Conservation (phyloP, 2,888 invertebrate species). For the Miltochrista miniata region DNA sequence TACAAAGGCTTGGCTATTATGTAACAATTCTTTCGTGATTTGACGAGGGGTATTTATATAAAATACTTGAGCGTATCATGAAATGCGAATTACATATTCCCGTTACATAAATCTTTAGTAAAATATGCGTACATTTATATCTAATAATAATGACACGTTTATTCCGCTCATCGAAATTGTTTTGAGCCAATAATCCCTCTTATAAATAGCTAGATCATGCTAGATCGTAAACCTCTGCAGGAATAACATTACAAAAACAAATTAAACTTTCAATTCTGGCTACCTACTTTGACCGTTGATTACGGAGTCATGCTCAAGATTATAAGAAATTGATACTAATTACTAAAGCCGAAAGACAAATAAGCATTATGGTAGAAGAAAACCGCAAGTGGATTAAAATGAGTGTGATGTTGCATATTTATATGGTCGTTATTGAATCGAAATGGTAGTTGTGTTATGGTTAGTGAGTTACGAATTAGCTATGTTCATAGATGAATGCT, state of each 20-base stretch:
- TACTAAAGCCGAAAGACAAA: not conserved
- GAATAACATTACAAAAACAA: conserved; percentile 6
- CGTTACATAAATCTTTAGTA: conserved; percentile 1
- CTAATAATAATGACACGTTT: conserved; percentile 11
- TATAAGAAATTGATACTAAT: not conserved
- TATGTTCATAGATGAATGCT: conserved; percentile 24
- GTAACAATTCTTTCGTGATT: conserved; percentile 12
- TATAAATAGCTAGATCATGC: conserved; percentile 8
- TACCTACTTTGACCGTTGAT: not conserved
- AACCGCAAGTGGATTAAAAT: conserved; percentile 20
- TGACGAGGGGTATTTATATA: conserved; percentile 1
- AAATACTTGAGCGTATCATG: not conserved
- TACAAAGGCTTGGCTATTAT: conserved; percentile 16
- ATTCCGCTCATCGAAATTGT: conserved; percentile 11
- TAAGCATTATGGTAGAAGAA: conserved; percentile 8
- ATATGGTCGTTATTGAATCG: not conserved
- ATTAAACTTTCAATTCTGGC: not conserved
- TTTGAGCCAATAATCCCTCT: conserved; percentile 11
- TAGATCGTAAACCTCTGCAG: conserved; percentile 4
- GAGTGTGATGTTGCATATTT: conserved; percentile 25
- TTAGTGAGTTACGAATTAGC: conserved; percentile 32
- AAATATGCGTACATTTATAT: conserved; percentile 2
- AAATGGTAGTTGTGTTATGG: conserved; percentile 33
- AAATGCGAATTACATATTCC: conserved; percentile 1
- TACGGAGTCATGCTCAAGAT: not conserved